These are phyloP conservation scores for Salvelinus namaycush DNA, from an alignment of 2,113 vertebrate species.

Conservation along the genomic window DNA sequence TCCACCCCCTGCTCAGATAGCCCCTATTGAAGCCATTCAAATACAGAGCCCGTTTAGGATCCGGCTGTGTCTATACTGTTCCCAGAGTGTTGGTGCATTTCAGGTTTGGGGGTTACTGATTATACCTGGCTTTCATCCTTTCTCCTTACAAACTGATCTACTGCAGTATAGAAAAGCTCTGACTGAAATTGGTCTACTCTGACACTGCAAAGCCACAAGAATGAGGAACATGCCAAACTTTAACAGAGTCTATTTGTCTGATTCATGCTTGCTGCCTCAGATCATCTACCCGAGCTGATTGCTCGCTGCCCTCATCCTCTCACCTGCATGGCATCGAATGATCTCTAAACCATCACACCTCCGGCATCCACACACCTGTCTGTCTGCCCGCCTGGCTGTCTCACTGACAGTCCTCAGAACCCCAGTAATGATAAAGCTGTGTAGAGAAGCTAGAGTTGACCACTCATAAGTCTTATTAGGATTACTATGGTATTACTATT, in stretches of 20 bases:
- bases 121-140: too few relatives aligned
- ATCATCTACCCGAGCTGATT: slow-evolving; percentile 14
- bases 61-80: neutral
- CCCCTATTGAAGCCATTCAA: too few relatives aligned
- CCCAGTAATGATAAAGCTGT: neutral
- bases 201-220: slow-evolving; percentile 16
- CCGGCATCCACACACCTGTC: slow-evolving; percentile 10
- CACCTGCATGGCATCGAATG: neutral
- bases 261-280: slow-evolving; percentile 15
- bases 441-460: neutral
- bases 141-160: neutral
- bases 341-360: slow-evolving; percentile 1
- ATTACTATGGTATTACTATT: neutral
- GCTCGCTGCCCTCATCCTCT: neutral
- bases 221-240: slow-evolving; percentile 28
- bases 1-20: neutral
- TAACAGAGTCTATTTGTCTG: slow-evolving; percentile 14
- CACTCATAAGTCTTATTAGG: neutral
- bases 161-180: neutral
- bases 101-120: too few relatives aligned
- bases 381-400: neutral
- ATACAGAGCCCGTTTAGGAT: too few relatives aligned
- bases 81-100: too few relatives aligned
- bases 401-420: neutral
- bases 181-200: slow-evolving; percentile 23